These are phyloP conservation scores for Invenusta paracnida DNA, from an alignment of 2,888 invertebrate species.

Conservation along the genomic window DNA sequence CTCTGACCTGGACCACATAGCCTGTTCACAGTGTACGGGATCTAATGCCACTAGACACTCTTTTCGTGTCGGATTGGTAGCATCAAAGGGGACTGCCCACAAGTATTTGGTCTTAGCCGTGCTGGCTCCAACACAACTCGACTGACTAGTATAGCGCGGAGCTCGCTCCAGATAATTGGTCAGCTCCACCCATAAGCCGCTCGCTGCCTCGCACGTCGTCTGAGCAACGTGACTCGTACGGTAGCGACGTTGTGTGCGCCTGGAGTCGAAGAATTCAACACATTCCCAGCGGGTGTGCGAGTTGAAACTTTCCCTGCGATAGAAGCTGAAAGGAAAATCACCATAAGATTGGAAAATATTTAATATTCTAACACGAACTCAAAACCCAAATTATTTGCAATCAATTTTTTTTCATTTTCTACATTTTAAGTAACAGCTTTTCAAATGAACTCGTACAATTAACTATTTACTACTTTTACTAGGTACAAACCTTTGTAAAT, in stretches of 20 bases:
- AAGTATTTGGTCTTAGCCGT: too few species aligned
- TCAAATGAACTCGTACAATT: not conserved
- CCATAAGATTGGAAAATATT: too few species aligned
- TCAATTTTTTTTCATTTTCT: too few species aligned
- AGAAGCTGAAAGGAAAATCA: constrained; percentile 44
- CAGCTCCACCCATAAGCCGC: constrained; percentile 54
- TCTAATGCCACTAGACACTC: constrained; percentile 56
- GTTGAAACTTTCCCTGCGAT: constrained; percentile 55
- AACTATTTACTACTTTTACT: too few species aligned
- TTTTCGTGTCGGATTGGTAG: constrained; percentile 46
- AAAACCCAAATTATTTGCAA: too few species aligned
- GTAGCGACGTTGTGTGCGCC: constrained; percentile 5
- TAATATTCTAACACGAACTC: too few species aligned
- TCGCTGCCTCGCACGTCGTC: constrained; percentile 51
- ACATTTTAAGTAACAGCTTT: too few species aligned
- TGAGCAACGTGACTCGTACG: constrained; percentile 50
- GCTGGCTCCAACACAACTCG: constrained; percentile 49
- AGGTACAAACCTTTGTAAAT: too few species aligned
- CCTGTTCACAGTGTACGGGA: constrained; percentile 52
- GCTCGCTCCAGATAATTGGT: constrained; percentile 58
- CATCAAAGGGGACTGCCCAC: constrained; percentile 57
- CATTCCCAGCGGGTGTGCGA: constrained; percentile 53
- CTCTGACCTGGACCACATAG: constrained; percentile 57
- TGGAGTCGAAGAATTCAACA: not conserved
- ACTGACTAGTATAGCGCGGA: constrained; percentile 44